Base-by-base conservation (phyloP, 2,888 invertebrate genomes). In the Metopia argyrocephala region DNA sequence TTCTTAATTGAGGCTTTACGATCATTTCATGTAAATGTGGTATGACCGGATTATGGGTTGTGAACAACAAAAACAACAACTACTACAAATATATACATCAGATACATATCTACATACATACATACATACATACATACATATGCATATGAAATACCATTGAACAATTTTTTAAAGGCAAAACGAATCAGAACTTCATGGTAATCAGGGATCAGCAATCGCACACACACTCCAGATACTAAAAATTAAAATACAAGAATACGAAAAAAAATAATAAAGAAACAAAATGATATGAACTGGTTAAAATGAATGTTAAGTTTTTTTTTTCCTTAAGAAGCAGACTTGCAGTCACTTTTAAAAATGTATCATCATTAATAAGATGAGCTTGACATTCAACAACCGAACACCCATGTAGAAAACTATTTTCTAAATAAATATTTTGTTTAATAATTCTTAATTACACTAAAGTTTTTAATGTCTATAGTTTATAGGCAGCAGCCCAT, bases 1-100 rank as follows among this genome's bases (percentile, higher is more conserved):
- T 83, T 84, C 83, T 85, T 85, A 85, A 85, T 85, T 85, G 84
- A 83, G 83, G 83, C 84, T 78, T 38, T 81, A 76, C 75, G 79
- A 71, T 78, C 65, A 66, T 65, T 76, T 69, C 69, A 68, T 74
- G 74, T 80, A 65, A 75, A 76, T 70, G 61, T 62, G 64, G 68
- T 76, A 73, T 76, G 75, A 74, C 78, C 76, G 61, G 73, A 76
- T 83, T 82, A 81, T 71, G 71, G 65, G 15, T 80, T 68, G 69
- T 71, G 70, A 78, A 73, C 66, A 70, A 69, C 38, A 38, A 12
- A 18, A 71, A 27, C 56, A 57, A 9, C 23, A 23, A 23, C 21
- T 23, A 45, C 38, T 12, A 9, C 21, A 46, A n/a, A n/a, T n/a
- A n/a, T n/a, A n/a, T n/a, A 56, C 15, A 15, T 15, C n/a, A 54